Evolutionary conservation across 2,888 invertebrate species (phyloP), one percentile per base, ranked within the genome.

Genomic region (Podotricha telesiphe): DNA sequence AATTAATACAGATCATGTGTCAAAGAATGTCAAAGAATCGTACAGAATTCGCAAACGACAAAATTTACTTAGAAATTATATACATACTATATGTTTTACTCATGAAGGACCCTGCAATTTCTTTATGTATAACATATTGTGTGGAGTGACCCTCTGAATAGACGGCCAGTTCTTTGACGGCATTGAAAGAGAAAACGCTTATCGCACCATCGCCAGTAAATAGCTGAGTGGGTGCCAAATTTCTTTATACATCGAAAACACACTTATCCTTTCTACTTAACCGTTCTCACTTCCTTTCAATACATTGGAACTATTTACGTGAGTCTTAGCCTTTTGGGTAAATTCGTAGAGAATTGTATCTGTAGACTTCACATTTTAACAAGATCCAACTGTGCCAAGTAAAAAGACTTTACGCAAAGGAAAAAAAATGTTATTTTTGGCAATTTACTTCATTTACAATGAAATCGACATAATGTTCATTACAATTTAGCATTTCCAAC

Each of bases 151-250:
- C 37, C 34, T 47, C 68, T 89, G 89, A 90, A 90, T 89, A 87
- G 89, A 82, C 85, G 88, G 85, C 84, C 87, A 88, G 89, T 88
- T 86, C 88, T 91, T 89, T 90, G 89, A 90, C 86, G 85, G 87
- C 86, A 88, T 89, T 90, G 91, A 91, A 90, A 89, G 87, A 87
- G 89, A 88, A 89, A 91, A 90, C 88, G 87, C 88, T 89, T 91
- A 91, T 90, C 90, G 90, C 86, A 83, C 89, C 86, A 88, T 89
- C 89, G 87, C 84, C 83, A 84, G 87, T 88, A 90, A 89, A 90
- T 89, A 90, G 87, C 84, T 80, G 85, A 88, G 85, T 86, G 87
- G 85, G 88, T 89, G 89, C 88, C 86, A 88, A 88, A 87, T 88
- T 89, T 87, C 87, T 87, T 87, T 85, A 85, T 86, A 89, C 86